phyloP scores from a whole-genome alignment of 2,888 invertebrate species.

The Antheraea yamamai region DNA sequence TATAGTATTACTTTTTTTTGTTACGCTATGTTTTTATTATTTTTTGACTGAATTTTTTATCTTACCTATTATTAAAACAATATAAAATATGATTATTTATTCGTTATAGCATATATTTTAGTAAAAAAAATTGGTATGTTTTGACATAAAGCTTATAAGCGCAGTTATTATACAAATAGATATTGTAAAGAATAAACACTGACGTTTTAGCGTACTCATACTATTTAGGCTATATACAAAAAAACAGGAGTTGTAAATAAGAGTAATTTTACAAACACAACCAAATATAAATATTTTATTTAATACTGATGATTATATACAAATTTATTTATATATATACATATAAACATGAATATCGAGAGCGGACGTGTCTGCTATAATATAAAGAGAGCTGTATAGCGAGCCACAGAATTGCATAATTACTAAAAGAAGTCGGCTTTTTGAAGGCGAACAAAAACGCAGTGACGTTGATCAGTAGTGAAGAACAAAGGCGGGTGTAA shows the following conservation, averaged over 20 bases:
- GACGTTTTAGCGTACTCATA: background rate
- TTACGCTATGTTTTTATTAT: background rate
- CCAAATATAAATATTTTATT: too few relatives aligned
- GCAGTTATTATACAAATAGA: background rate
- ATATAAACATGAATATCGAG: slow-evolving; percentile 29
- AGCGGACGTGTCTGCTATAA: background rate
- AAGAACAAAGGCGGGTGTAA: slow-evolving; percentile 80
- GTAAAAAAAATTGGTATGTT: too few relatives aligned
- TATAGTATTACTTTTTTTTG: background rate
- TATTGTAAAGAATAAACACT: background rate
- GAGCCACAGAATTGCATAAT: slow-evolving; percentile 76
- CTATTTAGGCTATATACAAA: background rate
- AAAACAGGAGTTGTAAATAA: background rate
- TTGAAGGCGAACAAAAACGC: slow-evolving; percentile 77
- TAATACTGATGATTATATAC: too few relatives aligned
- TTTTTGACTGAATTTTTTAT: background rate
- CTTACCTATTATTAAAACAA: background rate
- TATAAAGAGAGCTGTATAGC: slow-evolving; percentile 54
- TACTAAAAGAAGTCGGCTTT: slow-evolving; percentile 77
- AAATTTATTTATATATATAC: too few relatives aligned
- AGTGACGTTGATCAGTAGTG: slow-evolving; percentile 75
- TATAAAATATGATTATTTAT: background rate
- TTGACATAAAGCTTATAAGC: background rate
- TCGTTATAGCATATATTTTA: background rate
- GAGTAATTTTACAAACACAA: too few relatives aligned